Percentiles rank a stretch among this genome's conserved stretches.
Evolutionary conservation across 1,140 invertebrate species (phyloP).

Genomic region (Metaphire vulgaris): DNA sequence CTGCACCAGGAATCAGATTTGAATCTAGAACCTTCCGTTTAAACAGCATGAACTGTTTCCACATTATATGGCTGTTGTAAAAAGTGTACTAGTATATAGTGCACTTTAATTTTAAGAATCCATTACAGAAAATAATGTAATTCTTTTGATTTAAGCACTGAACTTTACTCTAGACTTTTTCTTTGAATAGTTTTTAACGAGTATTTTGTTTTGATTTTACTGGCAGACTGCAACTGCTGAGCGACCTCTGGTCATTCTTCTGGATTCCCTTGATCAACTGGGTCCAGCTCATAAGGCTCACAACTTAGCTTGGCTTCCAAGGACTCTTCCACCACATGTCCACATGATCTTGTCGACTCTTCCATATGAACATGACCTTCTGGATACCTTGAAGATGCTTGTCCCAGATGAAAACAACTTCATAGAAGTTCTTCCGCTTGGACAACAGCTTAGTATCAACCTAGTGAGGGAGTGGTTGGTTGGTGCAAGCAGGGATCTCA

Average conservation of each 20-base stretch:
- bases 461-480: conserved; percentile 18
- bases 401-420: conserved; percentile 5
- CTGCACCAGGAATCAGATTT: too few species aligned
- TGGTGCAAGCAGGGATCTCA: conserved; percentile 16
- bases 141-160: too few species aligned
- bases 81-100: too few species aligned
- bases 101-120: too few species aligned
- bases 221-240: conserved; percentile 28
- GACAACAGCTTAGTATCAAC: conserved; percentile 18
- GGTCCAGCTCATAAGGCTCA: conserved; percentile 36
- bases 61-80: too few species aligned
- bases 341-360: conserved; percentile 64
- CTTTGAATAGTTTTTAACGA: too few species aligned
- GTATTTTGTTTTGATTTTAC: too few species aligned
- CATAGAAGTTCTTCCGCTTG: conserved; percentile 24
- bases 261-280: conserved; percentile 51
- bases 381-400: conserved; percentile 35
- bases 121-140: too few species aligned
- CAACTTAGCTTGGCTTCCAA: conserved; percentile 44
- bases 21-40: too few species aligned
- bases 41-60: too few species aligned
- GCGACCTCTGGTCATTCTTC: conserved; percentile 42
- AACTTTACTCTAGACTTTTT: too few species aligned
- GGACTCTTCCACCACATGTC: conserved; percentile 40
- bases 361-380: conserved; percentile 41